These are phyloP conservation scores for Onychomys arenicola DNA, from an alignment of 2,797 vertebrate genomes.

Conservation along the genomic window DNA sequence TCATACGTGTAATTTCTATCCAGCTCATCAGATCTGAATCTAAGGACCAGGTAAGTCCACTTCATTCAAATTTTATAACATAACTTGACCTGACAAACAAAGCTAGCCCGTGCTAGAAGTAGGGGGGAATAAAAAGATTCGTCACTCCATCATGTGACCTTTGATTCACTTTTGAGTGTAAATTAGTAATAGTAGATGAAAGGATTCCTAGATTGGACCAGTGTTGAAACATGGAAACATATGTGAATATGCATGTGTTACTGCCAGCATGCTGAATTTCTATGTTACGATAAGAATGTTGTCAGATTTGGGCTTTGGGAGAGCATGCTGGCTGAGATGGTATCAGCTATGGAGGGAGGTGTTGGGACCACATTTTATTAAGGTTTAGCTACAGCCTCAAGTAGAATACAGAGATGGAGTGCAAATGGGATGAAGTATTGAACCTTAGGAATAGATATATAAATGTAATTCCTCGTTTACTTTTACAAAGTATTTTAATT, in stretches of 20 bases:
- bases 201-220: neutral
- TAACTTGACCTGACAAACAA: neutral
- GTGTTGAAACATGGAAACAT: neutral
- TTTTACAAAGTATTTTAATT: neutral
- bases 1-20: neutral
- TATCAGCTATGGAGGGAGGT: too few species aligned
- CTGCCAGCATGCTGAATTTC: neutral
- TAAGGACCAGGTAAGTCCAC: neutral
- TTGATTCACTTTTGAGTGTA: neutral
- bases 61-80: neutral
- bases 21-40: neutral
- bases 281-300: neutral
- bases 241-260: neutral
- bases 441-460: neutral
- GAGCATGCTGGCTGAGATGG: neutral
- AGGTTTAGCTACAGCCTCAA: neutral
- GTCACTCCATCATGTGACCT: neutral
- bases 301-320: neutral
- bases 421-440: neutral
- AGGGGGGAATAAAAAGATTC: neutral
- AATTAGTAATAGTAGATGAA: neutral
- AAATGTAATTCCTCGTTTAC: neutral
- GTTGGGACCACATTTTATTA: neutral
- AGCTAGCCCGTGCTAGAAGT: neutral
- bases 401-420: neutral